Percentiles rank a stretch among this genome's conserved stretches.
phyloP scores from a whole-genome alignment of 2,888 invertebrate species.

The Conus canariensis region DNA sequence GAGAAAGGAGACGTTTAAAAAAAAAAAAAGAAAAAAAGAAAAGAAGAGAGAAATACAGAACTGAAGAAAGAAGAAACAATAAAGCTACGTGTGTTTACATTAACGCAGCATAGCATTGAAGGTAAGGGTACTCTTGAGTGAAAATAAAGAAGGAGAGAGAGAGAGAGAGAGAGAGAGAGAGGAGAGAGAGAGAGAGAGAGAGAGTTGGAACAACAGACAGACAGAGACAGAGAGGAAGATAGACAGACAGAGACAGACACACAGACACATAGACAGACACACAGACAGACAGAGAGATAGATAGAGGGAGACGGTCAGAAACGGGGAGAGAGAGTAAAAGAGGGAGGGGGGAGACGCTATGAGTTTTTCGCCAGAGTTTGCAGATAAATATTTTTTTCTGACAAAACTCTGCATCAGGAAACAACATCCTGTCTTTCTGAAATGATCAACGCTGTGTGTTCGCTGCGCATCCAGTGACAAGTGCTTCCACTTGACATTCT shows the following conservation, averaged over 20 bases:
- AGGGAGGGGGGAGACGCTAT: too few species aligned
- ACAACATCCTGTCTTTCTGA: too few species aligned
- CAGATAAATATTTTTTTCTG: too few species aligned
- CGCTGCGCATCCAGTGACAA: too few species aligned
- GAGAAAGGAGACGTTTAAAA: background rate
- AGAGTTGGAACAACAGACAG: background rate
- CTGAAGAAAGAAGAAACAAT: background rate
- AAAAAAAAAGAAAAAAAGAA: background rate
- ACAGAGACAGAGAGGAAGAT: background rate
- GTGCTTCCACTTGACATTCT: too few species aligned
- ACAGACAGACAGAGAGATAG: background rate
- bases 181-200: slow-evolving; percentile 17
- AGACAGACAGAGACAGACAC: background rate
- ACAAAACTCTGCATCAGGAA: too few species aligned
- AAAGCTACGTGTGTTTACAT: background rate
- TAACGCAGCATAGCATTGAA: too few species aligned
- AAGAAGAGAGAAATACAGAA: slow-evolving; percentile 30
- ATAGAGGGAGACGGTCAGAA: background rate
- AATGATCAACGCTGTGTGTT: too few species aligned
- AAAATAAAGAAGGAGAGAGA: background rate
- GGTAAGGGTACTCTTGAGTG: background rate
- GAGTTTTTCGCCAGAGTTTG: too few species aligned
- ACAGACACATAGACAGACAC: background rate
- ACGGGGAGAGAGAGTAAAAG: too few species aligned
- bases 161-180: background rate